These are phyloP conservation scores for Gorsachius goisagi DNA, from an alignment of 2,113 vertebrate genomes.

Conservation along the genomic window DNA sequence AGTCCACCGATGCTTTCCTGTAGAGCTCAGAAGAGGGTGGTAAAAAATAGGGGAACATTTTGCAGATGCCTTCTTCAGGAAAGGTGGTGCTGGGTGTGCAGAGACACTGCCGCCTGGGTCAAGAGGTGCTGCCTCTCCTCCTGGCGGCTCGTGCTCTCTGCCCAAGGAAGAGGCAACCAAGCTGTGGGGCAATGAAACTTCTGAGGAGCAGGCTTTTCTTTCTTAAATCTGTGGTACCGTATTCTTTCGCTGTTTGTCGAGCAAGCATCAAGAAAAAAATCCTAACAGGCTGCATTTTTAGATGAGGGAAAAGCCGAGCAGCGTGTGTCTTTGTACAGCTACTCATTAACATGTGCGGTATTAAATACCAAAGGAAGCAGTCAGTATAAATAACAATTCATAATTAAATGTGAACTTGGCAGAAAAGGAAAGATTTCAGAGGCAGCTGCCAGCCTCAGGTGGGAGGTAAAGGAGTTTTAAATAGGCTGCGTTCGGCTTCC, in stretches of 20 bases:
- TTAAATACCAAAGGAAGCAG: slow-evolving; percentile 9
- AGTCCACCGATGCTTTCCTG: not conserved
- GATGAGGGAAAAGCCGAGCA: not conserved
- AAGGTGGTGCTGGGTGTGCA: not conserved
- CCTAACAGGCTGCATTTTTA: not conserved
- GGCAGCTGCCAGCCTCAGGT: slow-evolving; percentile 38
- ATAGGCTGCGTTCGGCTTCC: not conserved
- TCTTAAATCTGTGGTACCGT: not conserved
- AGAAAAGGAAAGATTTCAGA: slow-evolving; percentile 26
- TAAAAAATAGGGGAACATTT: not conserved
- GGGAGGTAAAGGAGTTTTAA: slow-evolving; percentile 29
- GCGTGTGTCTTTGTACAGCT: not conserved
- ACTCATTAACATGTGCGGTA: not conserved
- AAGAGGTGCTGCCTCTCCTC: not conserved
- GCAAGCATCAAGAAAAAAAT: not conserved
- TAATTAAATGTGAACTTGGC: slow-evolving; percentile 7
- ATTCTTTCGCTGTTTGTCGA: not conserved
- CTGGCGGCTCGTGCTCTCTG: not conserved
- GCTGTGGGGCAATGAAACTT: not conserved
- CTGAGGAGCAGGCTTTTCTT: not conserved
- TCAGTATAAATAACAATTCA: slow-evolving; percentile 38
- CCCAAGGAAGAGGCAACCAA: not conserved
- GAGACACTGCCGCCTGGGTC: not conserved
- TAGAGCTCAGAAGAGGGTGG: not conserved
- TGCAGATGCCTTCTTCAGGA: not conserved